A percentile compares a stretch with the other conserved stretches of the same genome.
Evolutionary conservation across 2,888 invertebrate species (phyloP).

Genomic region (Selenia dentaria): DNA sequence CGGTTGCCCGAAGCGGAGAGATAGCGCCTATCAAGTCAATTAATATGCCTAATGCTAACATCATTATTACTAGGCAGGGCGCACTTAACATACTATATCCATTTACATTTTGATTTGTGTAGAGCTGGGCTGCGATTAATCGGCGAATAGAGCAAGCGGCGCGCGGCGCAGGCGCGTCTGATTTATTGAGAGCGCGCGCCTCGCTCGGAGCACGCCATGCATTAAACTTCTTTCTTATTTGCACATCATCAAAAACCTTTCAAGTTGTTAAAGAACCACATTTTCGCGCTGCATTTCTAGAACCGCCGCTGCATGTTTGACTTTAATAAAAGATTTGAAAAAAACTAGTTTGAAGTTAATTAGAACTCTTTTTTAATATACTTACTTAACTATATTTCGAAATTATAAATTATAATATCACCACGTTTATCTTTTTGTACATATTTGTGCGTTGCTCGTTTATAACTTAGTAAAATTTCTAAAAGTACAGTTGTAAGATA

Average conservation of each 20-base stretch:
- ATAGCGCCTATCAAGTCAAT: slow-evolving; percentile 79
- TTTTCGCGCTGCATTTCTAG: no score
- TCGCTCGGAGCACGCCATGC: slow-evolving; percentile 24
- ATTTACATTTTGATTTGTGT: slow-evolving; percentile 84
- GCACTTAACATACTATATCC: slow-evolving; percentile 83
- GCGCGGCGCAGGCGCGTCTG: slow-evolving; percentile 55
- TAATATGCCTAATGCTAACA: slow-evolving; percentile 85
- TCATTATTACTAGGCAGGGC: slow-evolving; percentile 82
- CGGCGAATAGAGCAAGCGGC: slow-evolving; percentile 63
- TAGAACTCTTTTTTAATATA: no score
- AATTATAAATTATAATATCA: no score
- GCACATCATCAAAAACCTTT: background rate
- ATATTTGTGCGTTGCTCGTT: no score
- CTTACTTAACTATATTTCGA: no score
- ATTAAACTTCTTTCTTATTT: slow-evolving; percentile 31
- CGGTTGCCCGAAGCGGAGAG: slow-evolving; percentile 61
- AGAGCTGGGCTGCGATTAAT: slow-evolving; percentile 78
- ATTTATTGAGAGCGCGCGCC: slow-evolving; percentile 64
- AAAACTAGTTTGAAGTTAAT: no score
- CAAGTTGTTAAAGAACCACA: no score
- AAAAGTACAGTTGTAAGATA: no score
- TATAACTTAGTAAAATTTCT: no score
- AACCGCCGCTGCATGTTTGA: no score
- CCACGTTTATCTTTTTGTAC: no score
- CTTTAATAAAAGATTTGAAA: no score